A percentile compares a stretch with the other conserved stretches of the same genome.
Conservation (phyloP, 2,888 invertebrate genomes). For the Cacoxenus indagator region DNA sequence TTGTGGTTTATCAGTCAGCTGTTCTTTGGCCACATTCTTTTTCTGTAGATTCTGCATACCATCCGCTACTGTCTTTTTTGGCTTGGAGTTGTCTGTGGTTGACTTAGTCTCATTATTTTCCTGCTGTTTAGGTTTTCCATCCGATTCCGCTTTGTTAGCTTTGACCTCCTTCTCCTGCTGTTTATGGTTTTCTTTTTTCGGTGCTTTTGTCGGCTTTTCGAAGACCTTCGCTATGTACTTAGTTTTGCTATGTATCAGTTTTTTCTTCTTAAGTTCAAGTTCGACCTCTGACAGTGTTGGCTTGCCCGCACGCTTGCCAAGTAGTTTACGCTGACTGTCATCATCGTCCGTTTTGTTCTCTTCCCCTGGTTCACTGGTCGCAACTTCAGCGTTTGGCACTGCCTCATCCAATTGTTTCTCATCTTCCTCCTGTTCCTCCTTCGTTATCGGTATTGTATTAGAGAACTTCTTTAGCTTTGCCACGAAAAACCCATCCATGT, state of each 20-base stretch:
- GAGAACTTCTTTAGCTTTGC: conserved; percentile 98
- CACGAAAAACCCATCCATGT: conserved; percentile 99
- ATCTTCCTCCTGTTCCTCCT: conserved; percentile 69
- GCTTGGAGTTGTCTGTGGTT: conserved; percentile 10
- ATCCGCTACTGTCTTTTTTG: background rate
- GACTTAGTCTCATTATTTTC: background rate
- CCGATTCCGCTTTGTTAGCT: too few species aligned
- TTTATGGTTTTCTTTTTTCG: conserved; percentile 42
- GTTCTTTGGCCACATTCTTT: background rate
- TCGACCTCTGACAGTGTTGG: conserved; percentile 61
- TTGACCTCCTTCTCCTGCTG: conserved; percentile 15
- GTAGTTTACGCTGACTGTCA: conserved; percentile 36
- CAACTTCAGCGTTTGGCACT: conserved; percentile 42
- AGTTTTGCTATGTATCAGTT: conserved; percentile 56
- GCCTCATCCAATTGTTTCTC: conserved; percentile 65
- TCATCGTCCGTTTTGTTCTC: conserved; percentile 34
- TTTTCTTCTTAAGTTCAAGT: conserved; percentile 64
- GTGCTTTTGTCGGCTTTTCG: conserved; percentile 64
- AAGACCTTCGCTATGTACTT: conserved; percentile 70
- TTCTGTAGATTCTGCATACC: background rate
- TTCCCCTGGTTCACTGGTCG: conserved; percentile 39
- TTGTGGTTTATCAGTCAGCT: conserved; percentile 15
- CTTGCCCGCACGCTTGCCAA: conserved; percentile 66
- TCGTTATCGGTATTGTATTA: conserved; percentile 76
- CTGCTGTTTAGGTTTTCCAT: conserved; percentile 10